phyloP scores from a whole-genome alignment of 2,888 invertebrate species.

The Panopea generosa region DNA sequence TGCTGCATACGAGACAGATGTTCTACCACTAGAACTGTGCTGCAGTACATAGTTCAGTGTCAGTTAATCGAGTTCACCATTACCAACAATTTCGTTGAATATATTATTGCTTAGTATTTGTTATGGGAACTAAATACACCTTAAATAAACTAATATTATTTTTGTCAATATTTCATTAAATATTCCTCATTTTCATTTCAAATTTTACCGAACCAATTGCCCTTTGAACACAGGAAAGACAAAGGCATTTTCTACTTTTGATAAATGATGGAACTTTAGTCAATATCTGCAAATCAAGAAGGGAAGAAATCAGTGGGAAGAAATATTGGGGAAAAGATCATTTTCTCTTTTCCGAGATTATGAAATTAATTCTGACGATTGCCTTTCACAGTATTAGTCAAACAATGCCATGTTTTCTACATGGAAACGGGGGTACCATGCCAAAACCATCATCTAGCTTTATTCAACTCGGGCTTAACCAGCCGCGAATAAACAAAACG shows the following conservation, averaged over 20 bases:
- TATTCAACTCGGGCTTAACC: conserved; percentile 43
- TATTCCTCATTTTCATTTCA: background rate
- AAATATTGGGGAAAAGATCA: conserved; percentile 62
- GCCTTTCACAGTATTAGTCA: conserved; percentile 58
- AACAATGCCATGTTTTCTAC: conserved; percentile 60
- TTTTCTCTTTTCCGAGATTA: conserved; percentile 64
- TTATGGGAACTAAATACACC: no score
- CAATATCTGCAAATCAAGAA: conserved; percentile 52
- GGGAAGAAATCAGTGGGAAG: conserved; percentile 57
- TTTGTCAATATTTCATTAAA: background rate
- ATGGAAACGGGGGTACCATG: conserved; percentile 41
- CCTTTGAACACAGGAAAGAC: conserved; percentile 26
- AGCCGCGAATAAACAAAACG: conserved; percentile 62
- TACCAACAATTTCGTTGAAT: no score
- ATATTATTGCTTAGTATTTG: no score
- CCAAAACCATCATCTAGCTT: conserved; percentile 52
- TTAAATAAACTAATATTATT: background rate
- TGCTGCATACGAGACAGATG: no score
- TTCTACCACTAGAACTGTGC: no score
- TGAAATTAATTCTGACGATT: conserved; percentile 66
- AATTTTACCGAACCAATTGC: background rate
- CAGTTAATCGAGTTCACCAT: no score
- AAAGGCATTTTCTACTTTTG: conserved; percentile 28
- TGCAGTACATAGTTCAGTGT: no score
- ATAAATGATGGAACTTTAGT: conserved; percentile 51